These are phyloP conservation scores for Myiozetetes cayanensis DNA, from an alignment of 2,113 vertebrate genomes.

Conservation along the genomic window DNA sequence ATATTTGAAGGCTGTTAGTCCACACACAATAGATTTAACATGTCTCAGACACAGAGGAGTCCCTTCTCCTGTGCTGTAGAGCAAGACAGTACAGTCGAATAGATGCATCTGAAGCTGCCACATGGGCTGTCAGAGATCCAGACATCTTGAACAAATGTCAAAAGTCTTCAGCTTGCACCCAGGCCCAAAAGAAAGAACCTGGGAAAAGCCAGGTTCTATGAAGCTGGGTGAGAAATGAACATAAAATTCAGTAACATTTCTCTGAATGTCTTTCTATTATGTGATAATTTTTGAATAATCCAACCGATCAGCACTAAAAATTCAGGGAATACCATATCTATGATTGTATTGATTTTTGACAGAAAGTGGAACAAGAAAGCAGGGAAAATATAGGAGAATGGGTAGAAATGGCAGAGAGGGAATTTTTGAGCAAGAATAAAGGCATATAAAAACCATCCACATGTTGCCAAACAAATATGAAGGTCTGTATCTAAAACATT, in stretches of 20 bases:
- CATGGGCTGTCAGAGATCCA: background rate
- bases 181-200: background rate
- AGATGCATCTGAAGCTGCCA: background rate
- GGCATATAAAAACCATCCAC: rapidly evolving
- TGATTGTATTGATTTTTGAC: background rate
- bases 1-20: background rate
- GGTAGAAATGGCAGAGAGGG: background rate
- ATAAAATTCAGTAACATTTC: background rate
- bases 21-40: background rate
- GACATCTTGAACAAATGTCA: background rate
- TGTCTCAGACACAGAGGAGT: background rate
- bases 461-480: rapidly evolving
- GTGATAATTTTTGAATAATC: background rate
- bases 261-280: background rate
- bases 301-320: background rate
- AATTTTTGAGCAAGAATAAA: background rate
- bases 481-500: background rate
- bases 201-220: background rate
- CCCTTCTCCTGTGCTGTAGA: background rate
- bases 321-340: background rate
- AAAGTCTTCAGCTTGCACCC: background rate
- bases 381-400: background rate
- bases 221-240: background rate
- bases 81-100: background rate
- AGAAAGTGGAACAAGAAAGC: background rate